Percentiles rank a stretch among this genome's conserved stretches.
Conservation (phyloP, 2,797 vertebrate genomes). For the Platyrinchus mystaceus region DNA sequence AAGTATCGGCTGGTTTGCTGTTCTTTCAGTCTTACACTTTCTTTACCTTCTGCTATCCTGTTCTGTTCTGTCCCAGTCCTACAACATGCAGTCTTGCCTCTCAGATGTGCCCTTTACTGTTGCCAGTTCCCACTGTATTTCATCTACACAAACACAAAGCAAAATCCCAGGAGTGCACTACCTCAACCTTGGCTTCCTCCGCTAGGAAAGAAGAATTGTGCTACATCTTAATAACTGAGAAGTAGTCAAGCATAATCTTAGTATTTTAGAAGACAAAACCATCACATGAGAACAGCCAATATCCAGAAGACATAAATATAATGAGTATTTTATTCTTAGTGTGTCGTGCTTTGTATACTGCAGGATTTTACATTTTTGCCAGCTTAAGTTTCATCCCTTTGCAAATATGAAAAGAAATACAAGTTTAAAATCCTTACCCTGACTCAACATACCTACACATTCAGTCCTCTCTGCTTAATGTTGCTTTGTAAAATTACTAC, state of each 20-base stretch:
- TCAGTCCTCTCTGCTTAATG: neutral
- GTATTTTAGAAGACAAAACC: neutral
- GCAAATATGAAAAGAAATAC: neutral
- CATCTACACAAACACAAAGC: neutral
- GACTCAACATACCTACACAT: neutral
- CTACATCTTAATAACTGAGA: neutral
- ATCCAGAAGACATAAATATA: neutral
- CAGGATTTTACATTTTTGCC: neutral
- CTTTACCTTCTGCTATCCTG: neutral
- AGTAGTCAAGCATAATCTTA: neutral
- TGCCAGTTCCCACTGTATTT: neutral
- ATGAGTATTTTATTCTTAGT: neutral
- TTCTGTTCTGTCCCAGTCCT: neutral
- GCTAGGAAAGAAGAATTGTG: neutral
- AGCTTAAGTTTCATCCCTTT: neutral
- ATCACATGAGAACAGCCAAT: neutral
- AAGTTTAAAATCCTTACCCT: neutral
- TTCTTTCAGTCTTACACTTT: neutral
- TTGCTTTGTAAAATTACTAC: neutral
- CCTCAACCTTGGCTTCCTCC: neutral
- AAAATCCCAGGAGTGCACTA: neutral
- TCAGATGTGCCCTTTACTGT: neutral
- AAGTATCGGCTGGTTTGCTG: neutral
- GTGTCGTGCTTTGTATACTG: neutral
- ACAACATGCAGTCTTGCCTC: fast-evolving